Evolutionary conservation across 2,888 invertebrate species (phyloP).

Genomic region (Rhogogaster chlorosoma): DNA sequence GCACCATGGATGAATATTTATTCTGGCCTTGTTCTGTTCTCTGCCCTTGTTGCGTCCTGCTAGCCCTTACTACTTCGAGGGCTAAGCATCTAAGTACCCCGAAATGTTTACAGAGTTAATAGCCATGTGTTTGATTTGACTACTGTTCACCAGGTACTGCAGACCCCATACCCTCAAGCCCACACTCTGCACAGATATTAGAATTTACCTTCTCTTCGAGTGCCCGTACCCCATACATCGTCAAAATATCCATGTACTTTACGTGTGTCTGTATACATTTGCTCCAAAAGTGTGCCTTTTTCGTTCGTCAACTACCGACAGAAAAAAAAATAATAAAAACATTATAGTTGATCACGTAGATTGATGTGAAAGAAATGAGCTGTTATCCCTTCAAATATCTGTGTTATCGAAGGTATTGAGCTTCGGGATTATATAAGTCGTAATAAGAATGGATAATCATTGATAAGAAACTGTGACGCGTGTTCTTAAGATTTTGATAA

Average conservation of each 20-base stretch:
- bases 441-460: too few species aligned
- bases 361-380: not conserved
- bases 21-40: slow-evolving; percentile 64
- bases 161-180: not conserved
- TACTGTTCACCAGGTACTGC: slow-evolving; percentile 68
- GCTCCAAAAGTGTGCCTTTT: not conserved
- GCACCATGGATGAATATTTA: slow-evolving; percentile 66
- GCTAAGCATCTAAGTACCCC: slow-evolving; percentile 64
- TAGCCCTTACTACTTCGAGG: slow-evolving; percentile 25
- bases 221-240: not conserved
- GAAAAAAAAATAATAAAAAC: not conserved
- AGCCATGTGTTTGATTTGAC: slow-evolving; percentile 76
- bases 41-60: slow-evolving; percentile 59
- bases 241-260: not conserved
- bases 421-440: too few species aligned
- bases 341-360: not conserved
- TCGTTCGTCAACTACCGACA: not conserved
- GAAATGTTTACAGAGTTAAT: slow-evolving; percentile 76
- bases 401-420: too few species aligned
- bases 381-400: too few species aligned
- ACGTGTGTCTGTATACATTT: not conserved
- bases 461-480: too few species aligned
- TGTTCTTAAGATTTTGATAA: too few species aligned
- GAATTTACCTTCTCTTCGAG: slow-evolving; percentile 23
- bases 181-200: slow-evolving; percentile 8